Evolutionary conservation across 2,888 invertebrate species (phyloP), one percentile per base, ranked within the genome.

Genomic region (Coleophora deauratella): DNA sequence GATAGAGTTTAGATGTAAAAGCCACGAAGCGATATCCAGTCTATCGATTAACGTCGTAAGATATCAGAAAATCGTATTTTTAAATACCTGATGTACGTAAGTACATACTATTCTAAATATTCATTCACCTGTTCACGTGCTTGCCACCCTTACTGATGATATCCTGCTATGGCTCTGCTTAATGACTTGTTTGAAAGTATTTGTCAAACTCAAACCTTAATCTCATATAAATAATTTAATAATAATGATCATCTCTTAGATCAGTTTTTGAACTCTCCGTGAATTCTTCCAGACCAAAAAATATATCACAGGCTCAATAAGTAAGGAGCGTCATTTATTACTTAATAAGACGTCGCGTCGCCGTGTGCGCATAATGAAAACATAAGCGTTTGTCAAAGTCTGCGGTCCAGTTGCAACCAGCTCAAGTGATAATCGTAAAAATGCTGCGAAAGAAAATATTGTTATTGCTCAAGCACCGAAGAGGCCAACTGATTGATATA

Each of bases 371-470:
- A 71, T 75, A 74, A 77, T 71, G 72, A 66, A 60, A 55, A 50
- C 58, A 59, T 55, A 54, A 54, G 55, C 60, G 60, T 61, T 61
- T 52, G 70, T 69, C 70, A 64, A 65, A 69, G 62, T 70, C 70
- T 59, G 57, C 63, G 62, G 54, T 57, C 61, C 70, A 74, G 73
- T 73, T 69, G 69, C 62, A 59, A 49, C 49, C 51, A 47, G 54
- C 56, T 61, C 62, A 56, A 64, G 55, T 61, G 60, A 65, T 65
- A 67, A 70, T 69, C 67, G 60, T 72, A 71, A 72, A 69, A 68
- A 62, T 66, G 61, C 61, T 62, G 68, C 63, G 62, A 68, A 63
- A 68, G 64, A 67, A 73, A 76, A 73, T 72, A 78, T 70, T 70
- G 64, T 72, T 69, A 71, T 65, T 65, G 63, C 52, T 48, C 44